Base-by-base conservation (phyloP, 92 coral and sea anemone genomes). In the Siderastrea radians region DNA sequence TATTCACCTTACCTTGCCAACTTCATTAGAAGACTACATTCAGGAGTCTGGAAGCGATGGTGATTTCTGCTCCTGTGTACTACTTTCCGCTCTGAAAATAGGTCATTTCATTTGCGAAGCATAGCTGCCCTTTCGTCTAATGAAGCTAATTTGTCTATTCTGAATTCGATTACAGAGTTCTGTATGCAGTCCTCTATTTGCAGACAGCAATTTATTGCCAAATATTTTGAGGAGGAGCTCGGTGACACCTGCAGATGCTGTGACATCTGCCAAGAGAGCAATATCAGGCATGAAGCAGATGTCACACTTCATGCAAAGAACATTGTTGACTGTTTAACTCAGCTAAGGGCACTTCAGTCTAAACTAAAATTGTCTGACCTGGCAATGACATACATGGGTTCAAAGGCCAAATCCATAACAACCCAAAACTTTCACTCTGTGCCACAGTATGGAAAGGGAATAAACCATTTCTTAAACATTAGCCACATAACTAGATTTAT, bases 391-490 rank as follows among this genome's bases (percentile, higher is more conserved):
- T 85, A 61, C 60, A 85, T 77, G 85, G 85, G 90, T 8, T 86
- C 90, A 69, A 87, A 80, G 77, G 86, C 91, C 74, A 87, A 87
- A 59, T 63, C 45, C 7, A 51, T 87, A 4, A 38, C 49, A 17
- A 54, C 44, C 4, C 74, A 80, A 49, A 68, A 67, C 1, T 87
- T 87, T 43, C 74, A 87, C 59, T 53, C 70, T 54, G 86, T 79
- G 26, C 52, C 91, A 79, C 91, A 87, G 74, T 87, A 87, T 87
- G 86, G 86, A 2, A 79, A 87, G 67, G 91, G 91, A 17, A 87
- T 79, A 79, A 59, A 12, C 47, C 68, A 66, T 19, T 87, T 87
- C 45, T 47, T 50, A 49, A 87, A 70, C 66, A 49, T 49, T 13
- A 51, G 63, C 67, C 14, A 49, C 72, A 48, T 53, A 4, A 87